phyloP scores from a whole-genome alignment of 2,888 invertebrate genomes.

The Sturmia bella region DNA sequence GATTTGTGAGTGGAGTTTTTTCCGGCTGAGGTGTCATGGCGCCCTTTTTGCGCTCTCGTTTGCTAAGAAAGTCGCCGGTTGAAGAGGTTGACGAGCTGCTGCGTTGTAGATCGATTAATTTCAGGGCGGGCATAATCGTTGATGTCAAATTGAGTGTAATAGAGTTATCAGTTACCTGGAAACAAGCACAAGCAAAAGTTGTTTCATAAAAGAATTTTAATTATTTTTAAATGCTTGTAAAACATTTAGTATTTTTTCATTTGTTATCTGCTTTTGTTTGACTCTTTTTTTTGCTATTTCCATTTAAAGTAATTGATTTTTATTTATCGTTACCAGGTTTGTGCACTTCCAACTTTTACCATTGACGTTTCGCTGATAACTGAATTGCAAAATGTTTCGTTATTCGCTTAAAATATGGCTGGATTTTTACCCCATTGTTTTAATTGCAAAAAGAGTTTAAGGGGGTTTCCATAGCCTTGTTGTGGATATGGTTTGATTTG shows the following conservation, averaged over 20 bases:
- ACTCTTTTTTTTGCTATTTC: slow-evolving; percentile 3
- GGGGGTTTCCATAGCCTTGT: slow-evolving; percentile 44
- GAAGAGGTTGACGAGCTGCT: slow-evolving; percentile 76
- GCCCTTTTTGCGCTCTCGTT: slow-evolving; percentile 70
- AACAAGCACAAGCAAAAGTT: slow-evolving; percentile 38
- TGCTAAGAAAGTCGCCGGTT: slow-evolving; percentile 72
- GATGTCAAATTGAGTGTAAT: slow-evolving; percentile 72
- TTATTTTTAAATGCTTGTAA: slow-evolving; percentile 34
- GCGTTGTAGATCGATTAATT: slow-evolving; percentile 76
- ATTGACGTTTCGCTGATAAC: slow-evolving; percentile 50
- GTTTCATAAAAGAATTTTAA: slow-evolving; percentile 45
- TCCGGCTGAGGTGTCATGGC: slow-evolving; percentile 63
- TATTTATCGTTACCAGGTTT: slow-evolving; percentile 24
- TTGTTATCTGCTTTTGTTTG: slow-evolving; percentile 28
- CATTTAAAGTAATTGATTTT: slow-evolving; percentile 33
- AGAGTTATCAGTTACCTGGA: slow-evolving; percentile 77
- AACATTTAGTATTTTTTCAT: background rate
- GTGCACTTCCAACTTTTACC: slow-evolving; percentile 44
- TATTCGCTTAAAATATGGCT: slow-evolving; percentile 17
- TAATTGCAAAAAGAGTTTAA: slow-evolving; percentile 37
- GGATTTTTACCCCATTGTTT: slow-evolving; percentile 5
- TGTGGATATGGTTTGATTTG: too few species aligned
- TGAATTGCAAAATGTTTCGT: slow-evolving; percentile 55
- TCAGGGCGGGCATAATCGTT: slow-evolving; percentile 67
- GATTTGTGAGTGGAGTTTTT: slow-evolving; percentile 43